phyloP scores from a whole-genome alignment of 2,113 vertebrate species.

The Forbesichthys papilliferus region DNA sequence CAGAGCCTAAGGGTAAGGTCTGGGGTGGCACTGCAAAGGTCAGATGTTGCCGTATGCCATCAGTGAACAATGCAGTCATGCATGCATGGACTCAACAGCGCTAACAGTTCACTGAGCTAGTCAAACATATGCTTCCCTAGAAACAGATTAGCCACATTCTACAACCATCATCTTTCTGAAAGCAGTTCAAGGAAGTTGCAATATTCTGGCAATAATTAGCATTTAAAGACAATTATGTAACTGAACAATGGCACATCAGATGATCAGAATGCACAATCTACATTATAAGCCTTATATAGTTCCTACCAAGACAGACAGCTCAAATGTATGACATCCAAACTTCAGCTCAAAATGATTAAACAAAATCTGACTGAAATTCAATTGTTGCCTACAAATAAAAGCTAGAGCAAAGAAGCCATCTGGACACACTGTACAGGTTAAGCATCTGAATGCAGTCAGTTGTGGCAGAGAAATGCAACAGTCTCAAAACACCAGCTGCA shows the following conservation, averaged over 20 bases:
- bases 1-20: constrained; percentile 99
- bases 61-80: constrained; percentile 93
- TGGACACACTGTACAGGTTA: constrained; percentile 33
- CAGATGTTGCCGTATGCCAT: constrained; percentile 97
- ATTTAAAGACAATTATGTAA: constrained; percentile 32
- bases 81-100: constrained; percentile 77
- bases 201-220: constrained; percentile 39
- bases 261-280: constrained; percentile 34
- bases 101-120: constrained; percentile 20
- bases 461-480: constrained; percentile 26
- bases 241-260: constrained; percentile 28
- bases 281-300: constrained; percentile 48
- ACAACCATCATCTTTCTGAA: background rate
- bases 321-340: constrained; percentile 43
- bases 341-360: constrained; percentile 37
- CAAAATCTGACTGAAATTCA: constrained; percentile 37
- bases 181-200: background rate
- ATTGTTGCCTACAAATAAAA: constrained; percentile 46
- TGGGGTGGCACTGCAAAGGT: constrained; percentile 98
- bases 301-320: constrained; percentile 43
- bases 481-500: constrained; percentile 51
- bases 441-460: constrained; percentile 32
- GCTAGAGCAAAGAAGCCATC: constrained; percentile 33
- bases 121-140: constrained; percentile 43
- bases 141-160: too few species aligned